Base-by-base conservation (phyloP, 2,888 invertebrate genomes). In the Patella caerulea region DNA sequence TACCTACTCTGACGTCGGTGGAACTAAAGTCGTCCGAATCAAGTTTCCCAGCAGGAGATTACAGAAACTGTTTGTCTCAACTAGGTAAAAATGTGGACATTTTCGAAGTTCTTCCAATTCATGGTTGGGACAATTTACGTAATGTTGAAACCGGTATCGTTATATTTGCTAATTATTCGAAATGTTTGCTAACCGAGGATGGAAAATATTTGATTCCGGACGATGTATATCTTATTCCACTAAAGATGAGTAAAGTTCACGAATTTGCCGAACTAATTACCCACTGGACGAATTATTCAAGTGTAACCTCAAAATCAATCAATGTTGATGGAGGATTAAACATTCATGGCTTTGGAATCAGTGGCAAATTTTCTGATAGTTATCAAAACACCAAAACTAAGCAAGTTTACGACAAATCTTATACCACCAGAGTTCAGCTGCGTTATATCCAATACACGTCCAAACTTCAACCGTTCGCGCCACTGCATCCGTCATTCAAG, bases 81-180 rank as follows among this genome's bases (percentile, higher is more conserved):
- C 55, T 52, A n/a, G 59, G 52, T 34, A 55, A 70, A n/a, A 77
- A 79, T 9, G 9, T 80, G 5, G 78, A 80, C 54, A 56, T 83
- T 24, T 85, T 85, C 69, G 87, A 87, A 77, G 88, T 86, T n/a
- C 76, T 89, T 7, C 88, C 88, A 9, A 88, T 88, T 14, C 79
- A 79, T 12, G 89, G 89, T 7, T 89, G 88, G 87, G 89, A 89
- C 80, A 89, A 89, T 75, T 80, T 89, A 29, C 74, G 82, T 12
- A 89, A 89, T 79, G 81, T 83, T 69, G 83, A 86, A 7, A 82
- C 83, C 52, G 88, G 87, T 0, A 79, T 82, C 72, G 83, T 89
- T 2, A 75, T 86, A 17, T 70, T 54, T 11, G 83, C 80, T 55
- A 87, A 86, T 78, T 89, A 84, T 76, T 83, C 86, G 5, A 72